Conservation (phyloP, 2,113 vertebrate genomes). For the Oryzias melastigma region DNA sequence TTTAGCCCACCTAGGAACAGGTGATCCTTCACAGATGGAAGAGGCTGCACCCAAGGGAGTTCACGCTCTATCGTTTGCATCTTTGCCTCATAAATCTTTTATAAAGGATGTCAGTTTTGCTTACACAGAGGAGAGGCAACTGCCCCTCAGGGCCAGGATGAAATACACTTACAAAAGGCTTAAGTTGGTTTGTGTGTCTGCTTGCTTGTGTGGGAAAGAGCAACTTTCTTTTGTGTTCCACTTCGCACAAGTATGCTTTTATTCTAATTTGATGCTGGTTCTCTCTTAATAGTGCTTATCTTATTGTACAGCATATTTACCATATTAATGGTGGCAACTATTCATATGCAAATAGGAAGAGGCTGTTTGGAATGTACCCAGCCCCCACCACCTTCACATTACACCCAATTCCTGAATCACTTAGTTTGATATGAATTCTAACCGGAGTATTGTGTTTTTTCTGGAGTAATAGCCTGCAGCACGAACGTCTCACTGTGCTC, state of each 20-base stretch:
- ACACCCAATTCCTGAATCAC: constrained; percentile 43
- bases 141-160: constrained; percentile 70
- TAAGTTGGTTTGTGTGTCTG: constrained; percentile 41
- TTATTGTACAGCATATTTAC: constrained; percentile 63
- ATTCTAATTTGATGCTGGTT: constrained; percentile 41
- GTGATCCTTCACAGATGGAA: constrained; percentile 80
- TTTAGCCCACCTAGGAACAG: constrained; percentile 76
- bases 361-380: constrained; percentile 52
- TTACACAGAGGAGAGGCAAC: constrained; percentile 76
- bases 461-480: constrained; percentile 32
- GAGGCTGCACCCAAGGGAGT: constrained; percentile 71
- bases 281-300: constrained; percentile 53
- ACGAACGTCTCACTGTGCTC: constrained; percentile 44
- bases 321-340: constrained; percentile 50
- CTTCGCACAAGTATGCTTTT: constrained; percentile 31
- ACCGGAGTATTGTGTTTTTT: constrained; percentile 37
- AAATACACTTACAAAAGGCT: constrained; percentile 74
- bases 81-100: constrained; percentile 83
- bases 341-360: constrained; percentile 67
- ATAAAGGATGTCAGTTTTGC: constrained; percentile 84
- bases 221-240: constrained; percentile 45
- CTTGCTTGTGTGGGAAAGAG: constrained; percentile 30
- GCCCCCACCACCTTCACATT: constrained; percentile 29
- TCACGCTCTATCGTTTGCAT: constrained; percentile 79
- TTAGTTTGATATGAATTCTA: constrained; percentile 45